Conservation (phyloP, 1,140 invertebrate genomes). For the Pseudachorutes palmiensis region DNA sequence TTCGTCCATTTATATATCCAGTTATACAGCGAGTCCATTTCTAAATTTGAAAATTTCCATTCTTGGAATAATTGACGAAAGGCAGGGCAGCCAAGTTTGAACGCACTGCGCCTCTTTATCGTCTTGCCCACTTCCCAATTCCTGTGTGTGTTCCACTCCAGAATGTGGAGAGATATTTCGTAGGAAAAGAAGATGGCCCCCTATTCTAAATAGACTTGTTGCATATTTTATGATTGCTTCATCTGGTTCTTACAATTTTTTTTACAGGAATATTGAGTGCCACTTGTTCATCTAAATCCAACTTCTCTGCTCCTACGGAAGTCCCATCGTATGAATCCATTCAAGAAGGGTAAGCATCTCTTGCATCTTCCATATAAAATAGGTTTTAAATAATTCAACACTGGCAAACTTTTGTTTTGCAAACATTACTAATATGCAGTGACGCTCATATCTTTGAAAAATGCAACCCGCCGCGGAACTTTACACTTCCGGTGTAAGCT, state of each 20-base stretch:
- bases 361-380: neutral
- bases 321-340: neutral
- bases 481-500: neutral
- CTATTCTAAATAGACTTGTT: too few species aligned
- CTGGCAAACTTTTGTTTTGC: neutral
- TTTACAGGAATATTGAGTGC: conserved; percentile 29
- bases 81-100: neutral
- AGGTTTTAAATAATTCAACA: neutral
- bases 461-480: neutral
- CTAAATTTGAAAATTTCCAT: neutral
- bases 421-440: too few species aligned
- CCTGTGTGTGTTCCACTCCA: too few species aligned
- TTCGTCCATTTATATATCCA: too few species aligned
- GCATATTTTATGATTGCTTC: too few species aligned
- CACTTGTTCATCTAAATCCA: conserved; percentile 21
- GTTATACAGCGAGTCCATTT: too few species aligned
- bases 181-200: too few species aligned
- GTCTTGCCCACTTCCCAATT: neutral
- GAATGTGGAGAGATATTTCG: too few species aligned
- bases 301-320: neutral
- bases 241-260: too few species aligned
- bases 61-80: neutral
- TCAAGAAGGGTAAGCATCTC: neutral
- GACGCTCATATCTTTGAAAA: neutral
- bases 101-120: neutral